Conservation (phyloP, 2,113 vertebrate species). For the Nematolebias whitei region DNA sequence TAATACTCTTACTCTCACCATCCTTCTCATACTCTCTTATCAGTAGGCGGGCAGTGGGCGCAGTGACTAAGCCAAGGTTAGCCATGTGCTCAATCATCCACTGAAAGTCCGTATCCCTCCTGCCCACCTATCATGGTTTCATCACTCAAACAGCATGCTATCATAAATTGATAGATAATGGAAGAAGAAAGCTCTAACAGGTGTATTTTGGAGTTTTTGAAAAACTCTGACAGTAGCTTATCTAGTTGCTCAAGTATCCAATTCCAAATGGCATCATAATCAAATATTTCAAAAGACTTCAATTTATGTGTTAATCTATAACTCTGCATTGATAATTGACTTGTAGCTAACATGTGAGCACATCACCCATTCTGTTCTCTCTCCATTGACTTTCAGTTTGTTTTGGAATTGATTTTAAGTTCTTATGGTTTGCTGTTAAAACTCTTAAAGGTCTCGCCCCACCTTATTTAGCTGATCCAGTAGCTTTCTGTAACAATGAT, state of each 20-base stretch:
- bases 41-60: conserved; percentile 74
- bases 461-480: no score
- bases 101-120: conserved; percentile 72
- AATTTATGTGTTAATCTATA: not conserved
- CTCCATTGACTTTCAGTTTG: no score
- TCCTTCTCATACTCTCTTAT: conserved; percentile 61
- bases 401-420: no score
- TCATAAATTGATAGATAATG: conserved; percentile 59
- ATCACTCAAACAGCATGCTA: conserved; percentile 64
- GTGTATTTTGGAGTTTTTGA: conserved; percentile 11
- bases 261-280: not conserved
- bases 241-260: not conserved
- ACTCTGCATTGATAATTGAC: not conserved
- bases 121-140: conserved; percentile 72
- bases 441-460: no score
- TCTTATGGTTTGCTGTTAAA: no score
- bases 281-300: not conserved
- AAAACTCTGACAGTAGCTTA: not conserved
- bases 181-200: conserved; percentile 25
- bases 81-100: conserved; percentile 72
- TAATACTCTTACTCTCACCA: conserved; percentile 13
- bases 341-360: no score
- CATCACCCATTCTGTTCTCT: no score
- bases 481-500: no score
- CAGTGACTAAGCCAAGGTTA: conserved; percentile 78